Base-by-base conservation (phyloP, 1,140 invertebrate species). In the Lithobius niger region DNA sequence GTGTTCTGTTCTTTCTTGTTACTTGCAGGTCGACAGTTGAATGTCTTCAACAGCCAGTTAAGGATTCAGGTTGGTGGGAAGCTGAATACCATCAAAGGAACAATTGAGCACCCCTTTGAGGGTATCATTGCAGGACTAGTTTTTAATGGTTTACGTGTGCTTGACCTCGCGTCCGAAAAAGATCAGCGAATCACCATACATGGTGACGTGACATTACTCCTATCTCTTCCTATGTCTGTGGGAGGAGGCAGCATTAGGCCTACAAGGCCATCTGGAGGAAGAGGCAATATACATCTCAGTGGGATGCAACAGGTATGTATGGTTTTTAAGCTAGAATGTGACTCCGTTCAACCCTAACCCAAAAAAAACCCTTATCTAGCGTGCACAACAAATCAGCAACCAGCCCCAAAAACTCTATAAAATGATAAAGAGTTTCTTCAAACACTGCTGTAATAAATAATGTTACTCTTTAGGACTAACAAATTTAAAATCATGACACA, bases 21-120 rank as follows among this genome's bases (percentile, higher is more conserved):
- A 62, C 53, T 65, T 62, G 1, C 69, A 91, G 90, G 88, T 54
- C 80, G 84, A 62, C 89, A 94, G 63, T 77, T 89, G 47, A 84
- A 81, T 45, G 85, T 92, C 21, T 96, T 96, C 74, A 95, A 96
- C 72, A 84, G 82, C 63, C 91, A 94, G 76, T 86, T 88, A 10
- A 82, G 80, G 21, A 83, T 96, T 50, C 83, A 88, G 64, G 79
- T 95, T n/a, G 93, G 93, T 18, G 90, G 91, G 3, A 83, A 84
- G 60, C 82, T 81, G 74, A 83, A 82, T 63, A 69, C 74, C 52
- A 76, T 76, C 27, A 75, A 77, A 57, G 73, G 75, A 55, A 76
- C 77, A 51, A 83, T 93, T 26, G 82, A 87, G 58, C 71, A 82
- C 53, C 80, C 86, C 6, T 76, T 92, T 70, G 75, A 82, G 49